phyloP scores from a whole-genome alignment of 2,113 vertebrate species.

The Oreochromis aureus region DNA sequence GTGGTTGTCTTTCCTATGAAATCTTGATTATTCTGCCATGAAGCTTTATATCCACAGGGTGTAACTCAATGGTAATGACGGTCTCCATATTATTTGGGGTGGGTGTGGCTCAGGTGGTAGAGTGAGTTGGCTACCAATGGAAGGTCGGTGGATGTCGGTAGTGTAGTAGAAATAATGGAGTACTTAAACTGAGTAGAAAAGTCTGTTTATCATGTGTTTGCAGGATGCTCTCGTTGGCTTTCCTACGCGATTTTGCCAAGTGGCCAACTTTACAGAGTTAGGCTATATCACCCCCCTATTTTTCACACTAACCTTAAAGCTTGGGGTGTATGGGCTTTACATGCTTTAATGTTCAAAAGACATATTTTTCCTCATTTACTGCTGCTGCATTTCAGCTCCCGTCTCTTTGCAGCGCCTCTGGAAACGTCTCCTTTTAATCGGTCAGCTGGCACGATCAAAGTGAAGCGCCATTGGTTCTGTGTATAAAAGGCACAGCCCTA shows the following conservation, averaged over 20 bases:
- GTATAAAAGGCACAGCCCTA: not conserved
- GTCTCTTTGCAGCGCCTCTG: not conserved
- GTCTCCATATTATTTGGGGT: not conserved
- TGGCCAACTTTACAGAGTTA: not conserved
- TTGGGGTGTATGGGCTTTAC: not conserved
- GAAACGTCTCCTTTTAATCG: not conserved
- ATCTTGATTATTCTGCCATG: not conserved
- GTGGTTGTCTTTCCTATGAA: not conserved
- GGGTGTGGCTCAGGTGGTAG: not conserved
- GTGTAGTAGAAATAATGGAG: not conserved
- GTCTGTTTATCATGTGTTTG: not conserved
- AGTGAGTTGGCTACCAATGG: not conserved
- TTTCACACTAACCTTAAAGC: not conserved
- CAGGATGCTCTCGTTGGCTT: not conserved
- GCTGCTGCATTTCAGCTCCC: not conserved
- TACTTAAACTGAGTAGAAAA: not conserved
- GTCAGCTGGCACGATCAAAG: not conserved
- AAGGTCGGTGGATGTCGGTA: not conserved
- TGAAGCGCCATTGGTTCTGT: not conserved
- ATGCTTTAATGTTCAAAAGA: not conserved
- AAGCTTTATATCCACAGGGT: not conserved
- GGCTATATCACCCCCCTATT: not conserved
- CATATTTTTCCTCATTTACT: accelerated
- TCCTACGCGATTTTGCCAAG: not conserved
- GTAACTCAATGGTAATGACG: not conserved